Base-by-base conservation (phyloP, 2,888 invertebrate genomes). In the Dryobota labecula region DNA sequence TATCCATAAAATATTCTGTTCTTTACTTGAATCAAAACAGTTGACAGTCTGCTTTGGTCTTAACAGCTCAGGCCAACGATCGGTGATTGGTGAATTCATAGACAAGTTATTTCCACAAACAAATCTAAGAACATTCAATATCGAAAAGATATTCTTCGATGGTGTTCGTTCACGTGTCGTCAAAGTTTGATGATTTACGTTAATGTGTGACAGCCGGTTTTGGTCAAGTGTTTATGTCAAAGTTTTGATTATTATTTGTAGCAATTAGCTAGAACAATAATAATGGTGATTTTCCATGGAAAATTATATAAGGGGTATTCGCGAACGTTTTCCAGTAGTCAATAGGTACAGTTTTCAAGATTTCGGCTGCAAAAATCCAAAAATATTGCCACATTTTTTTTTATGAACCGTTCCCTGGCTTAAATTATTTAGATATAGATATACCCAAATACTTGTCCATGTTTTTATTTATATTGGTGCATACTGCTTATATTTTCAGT, bases 121-220 rank as follows among this genome's bases (percentile, higher is more conserved):
- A 77, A 38, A 43, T 38, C 15, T 38, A 38, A n/a, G 18, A 11
- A 54, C 24, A 61, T 43, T 18, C 54, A 53, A 47, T n/a, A 41
- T 70, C 49, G 49, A 8, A n/a, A n/a, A 0, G 13, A 45, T 57
- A 73, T 57, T 30, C 54, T 57, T 45, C 78, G 70, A 30, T 57
- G 20, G 43, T 11, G 41, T 47, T 47, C 47, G 27, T 49, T 57
- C 30, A 57, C 20, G 15, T 78, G 56, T 36, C 43, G 30, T 69
- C 56, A 6, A n/a, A 70, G 3, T 1, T 56, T n/a, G 47, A 56
- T 69, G 33, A 77, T 78, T 56, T 73, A 73, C 78, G n/a, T n/a
- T 77, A 78, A 77, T 56, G 11, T 71, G 11, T 43, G 47, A 30
- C 27, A 43, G 41, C 47, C 41, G 47, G 70, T 56, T 76, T 27